Evolutionary conservation across 2,888 invertebrate species (phyloP), one percentile per base, ranked within the genome.

Genomic region (Athetis lepigone): DNA sequence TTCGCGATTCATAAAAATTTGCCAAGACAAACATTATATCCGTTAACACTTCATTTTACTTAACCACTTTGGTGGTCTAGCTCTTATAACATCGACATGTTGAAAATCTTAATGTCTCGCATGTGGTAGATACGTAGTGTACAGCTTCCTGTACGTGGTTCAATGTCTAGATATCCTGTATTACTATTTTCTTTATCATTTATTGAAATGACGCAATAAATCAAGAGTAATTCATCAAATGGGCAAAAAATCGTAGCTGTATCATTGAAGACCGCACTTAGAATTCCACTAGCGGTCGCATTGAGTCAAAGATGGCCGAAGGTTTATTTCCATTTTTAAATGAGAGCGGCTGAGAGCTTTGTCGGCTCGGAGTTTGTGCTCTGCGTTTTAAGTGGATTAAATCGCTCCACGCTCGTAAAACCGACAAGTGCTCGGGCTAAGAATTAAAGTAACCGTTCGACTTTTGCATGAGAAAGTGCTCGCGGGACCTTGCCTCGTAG

Each of bases 311-410:
- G 94, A 95, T 94, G 94, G 93, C 90, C 88, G 90, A 88, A 86
- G 89, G 92, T 94, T 95, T 95, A 95, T 94, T 95, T 95, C 94
- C 94, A 95, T 95, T 95, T 95, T 94, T 95, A 95, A 95, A 95
- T 94, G 93, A 94, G 94, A 92, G 91, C 93, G 93, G 90, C 93
- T 92, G 92, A 94, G 94, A 94, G 94, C 94, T 94, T 94, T 95
- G 94, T 94, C 94, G 94, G 94, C 91, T 90, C 83, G 79, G 92
- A 94, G 94, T 91, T 92, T 94, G 94, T 94, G 94, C 94, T 94
- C 91, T 91, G 94, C 91, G 94, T 95, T 95, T 95, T 95, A 95
- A 95, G 95, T 95, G 95, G 95, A 95, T 95, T 95, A 95, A 95
- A 95, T 94, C 94, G 94, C 94, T 93, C 92, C 85, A 92, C 92